These are phyloP conservation scores for Campylomormyrus numenius DNA, from an alignment of 2,113 vertebrate genomes.

Conservation along the genomic window DNA sequence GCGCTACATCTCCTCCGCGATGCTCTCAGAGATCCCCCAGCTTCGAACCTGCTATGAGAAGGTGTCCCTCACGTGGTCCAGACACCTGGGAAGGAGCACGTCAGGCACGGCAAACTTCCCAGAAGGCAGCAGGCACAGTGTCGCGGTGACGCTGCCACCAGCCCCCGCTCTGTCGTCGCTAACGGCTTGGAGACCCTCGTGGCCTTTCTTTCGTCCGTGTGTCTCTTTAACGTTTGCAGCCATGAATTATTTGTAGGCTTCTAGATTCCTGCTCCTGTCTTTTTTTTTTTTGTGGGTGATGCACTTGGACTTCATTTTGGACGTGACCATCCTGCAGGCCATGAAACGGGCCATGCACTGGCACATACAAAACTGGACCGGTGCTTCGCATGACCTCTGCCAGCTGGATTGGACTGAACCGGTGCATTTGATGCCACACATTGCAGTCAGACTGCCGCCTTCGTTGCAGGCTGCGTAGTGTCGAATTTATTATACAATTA, in stretches of 20 bases:
- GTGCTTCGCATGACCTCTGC: background rate
- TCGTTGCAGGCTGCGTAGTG: background rate
- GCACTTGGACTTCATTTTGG: background rate
- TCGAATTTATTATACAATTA: background rate
- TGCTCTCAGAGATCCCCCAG: background rate
- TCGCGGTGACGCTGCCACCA: background rate
- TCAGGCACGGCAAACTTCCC: background rate
- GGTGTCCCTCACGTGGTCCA: background rate
- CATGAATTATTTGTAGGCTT: background rate
- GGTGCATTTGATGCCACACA: background rate
- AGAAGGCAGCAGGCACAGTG: background rate
- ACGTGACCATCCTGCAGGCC: background rate
- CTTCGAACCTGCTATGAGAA: background rate
- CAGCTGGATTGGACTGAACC: no score
- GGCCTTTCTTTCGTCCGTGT: background rate
- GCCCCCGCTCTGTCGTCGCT: background rate
- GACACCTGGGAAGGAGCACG: background rate
- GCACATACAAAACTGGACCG: background rate
- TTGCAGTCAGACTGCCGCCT: background rate
- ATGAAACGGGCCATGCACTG: background rate
- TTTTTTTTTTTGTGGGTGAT: background rate
- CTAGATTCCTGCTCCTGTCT: background rate
- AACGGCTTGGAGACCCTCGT: background rate
- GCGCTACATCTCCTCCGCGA: background rate
- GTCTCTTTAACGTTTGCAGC: background rate